Conservation (phyloP, 2,888 invertebrate species). For the Archips xylosteana region DNA sequence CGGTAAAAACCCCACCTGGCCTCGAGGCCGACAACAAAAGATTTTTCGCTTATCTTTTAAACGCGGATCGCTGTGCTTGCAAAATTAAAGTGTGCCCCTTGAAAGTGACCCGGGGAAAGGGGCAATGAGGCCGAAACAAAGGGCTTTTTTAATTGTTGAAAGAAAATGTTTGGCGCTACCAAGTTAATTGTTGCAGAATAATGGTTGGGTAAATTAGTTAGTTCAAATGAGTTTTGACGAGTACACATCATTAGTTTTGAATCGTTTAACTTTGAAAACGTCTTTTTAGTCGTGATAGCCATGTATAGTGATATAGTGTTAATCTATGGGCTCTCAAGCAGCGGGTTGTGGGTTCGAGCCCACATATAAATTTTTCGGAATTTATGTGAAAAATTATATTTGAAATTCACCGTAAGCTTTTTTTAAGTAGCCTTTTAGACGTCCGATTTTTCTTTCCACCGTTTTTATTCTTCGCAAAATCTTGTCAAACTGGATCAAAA, state of each 20-base stretch:
- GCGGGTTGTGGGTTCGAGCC: too few relatives aligned
- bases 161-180: constrained; percentile 15
- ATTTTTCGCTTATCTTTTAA: constrained; percentile 32
- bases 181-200: constrained; percentile 5
- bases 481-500: too few relatives aligned
- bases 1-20: constrained; percentile 36
- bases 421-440: too few relatives aligned
- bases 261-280: neutral
- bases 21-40: constrained; percentile 28
- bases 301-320: too few relatives aligned
- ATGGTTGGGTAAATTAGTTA: neutral
- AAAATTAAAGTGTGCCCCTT: constrained; percentile 32
- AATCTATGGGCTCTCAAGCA: too few relatives aligned
- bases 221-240: neutral
- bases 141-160: constrained; percentile 18
- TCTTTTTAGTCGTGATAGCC: too few relatives aligned
- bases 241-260: neutral
- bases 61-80: constrained; percentile 18
- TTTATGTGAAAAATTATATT: too few relatives aligned
- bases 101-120: neutral
- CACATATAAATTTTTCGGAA: too few relatives aligned
- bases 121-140: constrained; percentile 7
- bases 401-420: too few relatives aligned
- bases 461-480: too few relatives aligned
- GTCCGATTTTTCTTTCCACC: too few relatives aligned